Evolutionary conservation across 2,888 invertebrate species (phyloP), one percentile per base, ranked within the genome.

Genomic region (Neoaliturus tenellus): DNA sequence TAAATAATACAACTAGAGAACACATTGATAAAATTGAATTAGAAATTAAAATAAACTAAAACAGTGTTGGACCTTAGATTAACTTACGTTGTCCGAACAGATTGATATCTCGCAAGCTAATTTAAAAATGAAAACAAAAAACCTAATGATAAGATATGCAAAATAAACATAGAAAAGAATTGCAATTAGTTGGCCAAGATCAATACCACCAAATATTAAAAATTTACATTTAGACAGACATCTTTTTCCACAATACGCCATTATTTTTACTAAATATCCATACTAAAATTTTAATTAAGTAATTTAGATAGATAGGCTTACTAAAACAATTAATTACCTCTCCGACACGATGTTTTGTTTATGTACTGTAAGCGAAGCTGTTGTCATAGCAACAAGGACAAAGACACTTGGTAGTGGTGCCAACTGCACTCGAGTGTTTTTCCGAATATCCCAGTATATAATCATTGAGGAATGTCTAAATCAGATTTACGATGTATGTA

Each of bases 101-200:
- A 62, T 62, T 31, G 62, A 62, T 14, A 62, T 28, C 17, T 78
- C 51, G 10, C 51, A 31, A 55, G 33, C n/a, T 14, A 78, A 25
- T 78, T 78, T 78, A 31, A 78, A 78, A 31, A 55, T 31, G 25
- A 78, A 78, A 12, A 78, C 8, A 31, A 78, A 14, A 23, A 55
- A 78, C 17, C 48, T 51, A 17, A 78, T 48, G 0, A 78, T 1
- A n/a, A 78, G 78, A 55, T 78, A 78, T 12, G 33, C 35, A 35
- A 78, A 55, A 35, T 78, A 78, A 12, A 55, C 17, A 20, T 78
- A 78, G 44, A 78, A 78, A 51, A 78, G n/a, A 55, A 78, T 51
- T n/a, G 35, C 78, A 78, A 78, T 20, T n/a, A 51, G 5, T 17
- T 78, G 78, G 25, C 28, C 55, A 55, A 78, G 44, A 33, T 78